A percentile compares a stretch with the other conserved stretches of the same genome.
These are phyloP conservation scores for Papilio demoleus DNA, from an alignment of 2,888 invertebrate genomes.

Conservation along the genomic window DNA sequence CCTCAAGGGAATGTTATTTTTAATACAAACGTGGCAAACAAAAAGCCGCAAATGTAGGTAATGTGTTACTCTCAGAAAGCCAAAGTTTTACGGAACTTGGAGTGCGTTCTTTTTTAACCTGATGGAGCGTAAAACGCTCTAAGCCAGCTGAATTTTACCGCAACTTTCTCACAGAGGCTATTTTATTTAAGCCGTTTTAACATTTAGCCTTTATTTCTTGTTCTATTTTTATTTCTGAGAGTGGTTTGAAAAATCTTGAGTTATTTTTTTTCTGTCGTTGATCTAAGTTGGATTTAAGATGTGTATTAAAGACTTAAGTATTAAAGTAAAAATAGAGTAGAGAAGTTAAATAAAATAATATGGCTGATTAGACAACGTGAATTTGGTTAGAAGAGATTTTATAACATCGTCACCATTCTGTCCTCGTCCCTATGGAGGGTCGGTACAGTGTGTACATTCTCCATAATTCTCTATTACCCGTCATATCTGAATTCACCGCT, in stretches of 20 bases:
- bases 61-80: slow-evolving; percentile 17
- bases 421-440: no score
- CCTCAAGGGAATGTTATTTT: background rate
- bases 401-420: no score
- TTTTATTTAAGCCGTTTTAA: slow-evolving; percentile 38
- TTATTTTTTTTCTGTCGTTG: slow-evolving; percentile 1
- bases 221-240: slow-evolving; percentile 32
- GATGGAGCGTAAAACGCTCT: slow-evolving; percentile 39
- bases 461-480: no score
- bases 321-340: no score
- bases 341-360: no score
- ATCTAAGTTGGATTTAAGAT: background rate
- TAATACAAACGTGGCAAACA: slow-evolving; percentile 1
- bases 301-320: background rate
- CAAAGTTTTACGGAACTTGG: slow-evolving; percentile 25
- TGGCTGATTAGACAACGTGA: no score
- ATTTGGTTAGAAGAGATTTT: no score
- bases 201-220: slow-evolving; percentile 34
- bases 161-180: slow-evolving; percentile 37
- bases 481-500: no score
- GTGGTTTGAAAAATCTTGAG: slow-evolving; percentile 21
- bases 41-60: slow-evolving; percentile 4
- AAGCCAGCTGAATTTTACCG: slow-evolving; percentile 41
- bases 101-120: slow-evolving; percentile 38
- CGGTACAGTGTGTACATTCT: no score